A percentile compares a stretch with the other conserved stretches of the same genome.
These are phyloP conservation scores for Acronicta alni DNA, from an alignment of 2,888 invertebrate species.

Conservation along the genomic window DNA sequence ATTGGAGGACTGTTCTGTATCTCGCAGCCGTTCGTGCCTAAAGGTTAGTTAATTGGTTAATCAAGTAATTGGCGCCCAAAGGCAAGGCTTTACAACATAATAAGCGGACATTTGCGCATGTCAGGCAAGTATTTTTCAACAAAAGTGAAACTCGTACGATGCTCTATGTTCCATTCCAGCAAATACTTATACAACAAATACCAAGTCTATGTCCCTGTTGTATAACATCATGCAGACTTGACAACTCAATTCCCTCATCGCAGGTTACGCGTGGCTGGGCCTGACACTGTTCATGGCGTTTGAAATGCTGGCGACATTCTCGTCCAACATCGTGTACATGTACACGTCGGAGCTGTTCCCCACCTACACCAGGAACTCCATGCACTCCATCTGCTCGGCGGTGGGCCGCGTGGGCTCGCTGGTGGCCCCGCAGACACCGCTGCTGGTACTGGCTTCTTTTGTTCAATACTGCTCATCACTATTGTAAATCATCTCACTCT, in stretches of 20 bases:
- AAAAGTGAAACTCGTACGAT: too few relatives aligned
- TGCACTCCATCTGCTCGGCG: conserved; percentile 92
- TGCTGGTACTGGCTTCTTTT: conserved; percentile 83
- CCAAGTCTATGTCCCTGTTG: too few relatives aligned
- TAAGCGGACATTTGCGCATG: too few relatives aligned
- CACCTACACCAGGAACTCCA: conserved; percentile 91
- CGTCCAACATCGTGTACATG: conserved; percentile 92
- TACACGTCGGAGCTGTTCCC: conserved; percentile 94
- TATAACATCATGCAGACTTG: not conserved
- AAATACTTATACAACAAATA: too few relatives aligned
- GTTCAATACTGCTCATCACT: not conserved
- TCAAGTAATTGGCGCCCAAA: too few relatives aligned
- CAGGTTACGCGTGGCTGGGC: conserved; percentile 80
- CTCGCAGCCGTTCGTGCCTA: conserved; percentile 80
- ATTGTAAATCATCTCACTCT: too few relatives aligned
- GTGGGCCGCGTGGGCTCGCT: conserved; percentile 92
- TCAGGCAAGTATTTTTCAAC: too few relatives aligned
- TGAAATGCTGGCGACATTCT: conserved; percentile 91
- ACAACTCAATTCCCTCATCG: not conserved
- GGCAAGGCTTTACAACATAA: too few relatives aligned
- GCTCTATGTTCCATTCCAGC: too few relatives aligned
- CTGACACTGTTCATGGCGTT: conserved; percentile 89
- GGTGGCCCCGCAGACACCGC: conserved; percentile 92
- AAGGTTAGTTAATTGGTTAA: conserved; percentile 61
- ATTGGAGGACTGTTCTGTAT: conserved; percentile 82